Evolutionary conservation across 1,140 invertebrate genomes (phyloP).

Genomic region (Drosophila guanche): DNA sequence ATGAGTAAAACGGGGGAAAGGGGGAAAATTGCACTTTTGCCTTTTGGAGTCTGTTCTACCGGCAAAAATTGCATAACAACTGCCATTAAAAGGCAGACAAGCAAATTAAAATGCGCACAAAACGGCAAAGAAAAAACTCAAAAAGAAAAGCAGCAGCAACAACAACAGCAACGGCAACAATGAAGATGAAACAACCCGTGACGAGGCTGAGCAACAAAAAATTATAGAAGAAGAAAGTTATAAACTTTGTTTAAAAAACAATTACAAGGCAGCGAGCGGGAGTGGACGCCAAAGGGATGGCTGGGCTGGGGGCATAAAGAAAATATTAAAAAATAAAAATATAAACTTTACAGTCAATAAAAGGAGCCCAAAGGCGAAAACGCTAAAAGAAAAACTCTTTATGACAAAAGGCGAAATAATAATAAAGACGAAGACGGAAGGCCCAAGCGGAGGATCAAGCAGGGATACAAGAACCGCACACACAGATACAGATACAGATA

Average conservation of each 20-base stretch:
- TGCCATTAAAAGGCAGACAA: constrained; percentile 77
- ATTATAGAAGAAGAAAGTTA: constrained; percentile 43
- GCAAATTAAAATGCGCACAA: constrained; percentile 70
- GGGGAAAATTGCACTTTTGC: constrained; percentile 57
- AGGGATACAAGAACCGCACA: constrained; percentile 1
- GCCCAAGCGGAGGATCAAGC: constrained; percentile 19
- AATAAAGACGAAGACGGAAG: constrained; percentile 32
- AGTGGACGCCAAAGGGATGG: constrained; percentile 2
- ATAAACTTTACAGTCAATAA: constrained; percentile 77
- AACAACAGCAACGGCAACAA: constrained; percentile 46
- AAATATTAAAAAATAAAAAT: constrained; percentile 69
- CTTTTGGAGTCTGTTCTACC: constrained; percentile 46
- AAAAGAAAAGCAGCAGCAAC: constrained; percentile 29
- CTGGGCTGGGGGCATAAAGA: constrained; percentile 48
- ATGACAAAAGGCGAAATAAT: constrained; percentile 69
- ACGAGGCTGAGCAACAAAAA: constrained; percentile 1
- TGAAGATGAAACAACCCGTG: constrained; percentile 35
- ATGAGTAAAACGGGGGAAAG: neutral
- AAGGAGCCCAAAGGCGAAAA: constrained; percentile 67
- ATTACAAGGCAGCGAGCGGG: constrained; percentile 55
- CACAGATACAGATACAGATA: constrained; percentile 16
- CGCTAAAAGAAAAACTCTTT: constrained; percentile 68
- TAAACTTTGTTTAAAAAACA: constrained; percentile 78
- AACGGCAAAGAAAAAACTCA: constrained; percentile 11
- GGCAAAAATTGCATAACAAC: constrained; percentile 70